Evolutionary conservation across 2,797 vertebrate genomes (phyloP).

Genomic region (Pterois miles): DNA sequence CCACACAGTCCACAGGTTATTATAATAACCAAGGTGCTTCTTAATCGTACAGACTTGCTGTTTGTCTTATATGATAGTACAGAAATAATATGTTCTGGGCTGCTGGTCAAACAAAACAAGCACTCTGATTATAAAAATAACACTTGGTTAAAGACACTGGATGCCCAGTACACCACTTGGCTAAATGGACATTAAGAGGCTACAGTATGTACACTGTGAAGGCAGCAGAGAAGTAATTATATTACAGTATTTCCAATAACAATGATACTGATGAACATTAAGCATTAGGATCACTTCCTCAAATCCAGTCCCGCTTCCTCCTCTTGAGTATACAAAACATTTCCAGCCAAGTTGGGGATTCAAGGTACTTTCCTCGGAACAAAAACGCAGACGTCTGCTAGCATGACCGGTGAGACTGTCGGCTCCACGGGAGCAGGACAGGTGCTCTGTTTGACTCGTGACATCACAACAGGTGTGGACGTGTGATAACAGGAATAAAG

Average conservation of each 20-base stretch:
- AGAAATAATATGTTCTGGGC: neutral
- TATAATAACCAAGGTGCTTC: neutral
- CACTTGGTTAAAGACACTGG: neutral
- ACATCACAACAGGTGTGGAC: conserved; percentile 71
- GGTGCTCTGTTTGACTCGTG: conserved; percentile 4
- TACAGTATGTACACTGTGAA: neutral
- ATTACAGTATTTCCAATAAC: neutral
- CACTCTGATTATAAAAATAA: neutral
- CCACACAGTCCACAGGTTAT: neutral
- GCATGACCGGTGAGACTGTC: neutral
- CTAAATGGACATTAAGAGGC: neutral
- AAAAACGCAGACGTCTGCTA: neutral
- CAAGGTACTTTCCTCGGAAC: neutral
- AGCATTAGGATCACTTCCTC: neutral
- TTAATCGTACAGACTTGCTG: neutral
- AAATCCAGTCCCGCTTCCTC: neutral
- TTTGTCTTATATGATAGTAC: neutral
- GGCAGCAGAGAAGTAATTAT: neutral
- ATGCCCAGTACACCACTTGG: neutral
- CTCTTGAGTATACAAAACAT: neutral
- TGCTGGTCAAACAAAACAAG: neutral
- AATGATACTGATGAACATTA: neutral
- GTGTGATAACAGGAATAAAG: conserved; percentile 11
- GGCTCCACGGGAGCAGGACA: neutral
- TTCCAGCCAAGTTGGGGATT: neutral